phyloP scores from a whole-genome alignment of 2,113 vertebrate species.

The Progne subis region DNA sequence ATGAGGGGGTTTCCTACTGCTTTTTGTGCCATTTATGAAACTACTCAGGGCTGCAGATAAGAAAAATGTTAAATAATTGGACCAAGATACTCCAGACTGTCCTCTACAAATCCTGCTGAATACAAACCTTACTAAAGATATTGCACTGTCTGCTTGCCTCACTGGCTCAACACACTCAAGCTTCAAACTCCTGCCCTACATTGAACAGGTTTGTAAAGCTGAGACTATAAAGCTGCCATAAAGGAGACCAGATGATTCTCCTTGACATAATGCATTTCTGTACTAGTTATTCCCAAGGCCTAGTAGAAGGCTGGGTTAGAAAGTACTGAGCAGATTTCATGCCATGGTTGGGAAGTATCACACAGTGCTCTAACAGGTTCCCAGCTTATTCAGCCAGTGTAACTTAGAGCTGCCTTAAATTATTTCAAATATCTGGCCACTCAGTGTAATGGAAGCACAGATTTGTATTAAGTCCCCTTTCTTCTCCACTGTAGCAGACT shows the following conservation, averaged over 20 bases:
- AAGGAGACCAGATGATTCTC: background rate
- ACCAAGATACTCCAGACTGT: background rate
- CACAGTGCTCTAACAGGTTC: background rate
- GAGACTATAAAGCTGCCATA: background rate
- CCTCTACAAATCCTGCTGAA: background rate
- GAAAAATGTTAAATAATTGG: background rate
- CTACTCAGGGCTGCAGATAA: background rate
- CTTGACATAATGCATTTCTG: background rate
- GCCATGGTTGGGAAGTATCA: background rate
- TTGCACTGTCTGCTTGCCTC: background rate
- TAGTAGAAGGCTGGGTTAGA: background rate
- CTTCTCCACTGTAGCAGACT: background rate
- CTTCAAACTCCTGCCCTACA: background rate
- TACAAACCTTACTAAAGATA: background rate
- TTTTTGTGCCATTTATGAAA: background rate
- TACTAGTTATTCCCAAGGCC: background rate
- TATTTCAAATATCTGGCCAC: background rate
- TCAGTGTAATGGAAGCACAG: background rate
- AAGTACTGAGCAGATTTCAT: background rate
- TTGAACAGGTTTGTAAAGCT: background rate
- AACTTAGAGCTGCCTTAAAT: background rate
- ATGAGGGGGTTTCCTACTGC: fast-evolving
- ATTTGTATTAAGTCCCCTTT: background rate
- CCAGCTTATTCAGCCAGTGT: background rate
- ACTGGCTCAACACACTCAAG: background rate